Evolutionary conservation across 2,113 vertebrate species (phyloP), one percentile per base, ranked within the genome.

Genomic region (Psammodynastes pulverulentus): DNA sequence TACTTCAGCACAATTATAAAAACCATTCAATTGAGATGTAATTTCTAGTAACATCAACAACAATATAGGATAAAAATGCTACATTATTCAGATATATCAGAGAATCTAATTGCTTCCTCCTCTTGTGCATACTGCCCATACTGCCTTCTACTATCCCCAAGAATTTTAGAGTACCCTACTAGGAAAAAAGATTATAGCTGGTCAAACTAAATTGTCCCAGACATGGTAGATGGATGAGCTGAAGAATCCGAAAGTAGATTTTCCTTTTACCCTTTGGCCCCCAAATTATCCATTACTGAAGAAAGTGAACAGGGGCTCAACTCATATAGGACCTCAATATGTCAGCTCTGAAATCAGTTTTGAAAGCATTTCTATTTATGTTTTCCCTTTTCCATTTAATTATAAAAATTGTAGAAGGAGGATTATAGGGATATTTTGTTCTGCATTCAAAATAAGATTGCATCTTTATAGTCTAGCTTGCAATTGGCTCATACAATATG

Each of bases 401-500:
- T 90, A 12, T 84, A 52, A 15, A 84, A 72, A 9, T 1, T 62
- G 46, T 67, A 1, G 7, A 34, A 39, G 3, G 1, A 39, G 3
- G 1, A 4, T 51, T 62, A 85, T 34, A 51, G 21, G 4, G 12
- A 51, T 72, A 87, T 87, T 87, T 52, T 49, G 9, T 2, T 26
- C 52, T 54, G 0, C 86, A 92, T 90, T 87, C n/a, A 51, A 53
- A 45, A 84, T 52, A n/a, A 51, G 52, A 46, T 29, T 54, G 24
- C 92, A 21, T 43, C 72, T 51, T 84, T 46, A 43, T n/a, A 88
- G 88, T 86, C 29, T 85, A 93, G 9, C 21, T 26, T 84, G 52
- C 21, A 48, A 52, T 90, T 94, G 89, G 15, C 43, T 54, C 26
- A 5, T 94, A 58, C 12, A 62, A 93, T 91, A 24, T 86, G n/a